These are phyloP conservation scores for Theretra japonica DNA, from an alignment of 2,888 invertebrate species.

Conservation along the genomic window DNA sequence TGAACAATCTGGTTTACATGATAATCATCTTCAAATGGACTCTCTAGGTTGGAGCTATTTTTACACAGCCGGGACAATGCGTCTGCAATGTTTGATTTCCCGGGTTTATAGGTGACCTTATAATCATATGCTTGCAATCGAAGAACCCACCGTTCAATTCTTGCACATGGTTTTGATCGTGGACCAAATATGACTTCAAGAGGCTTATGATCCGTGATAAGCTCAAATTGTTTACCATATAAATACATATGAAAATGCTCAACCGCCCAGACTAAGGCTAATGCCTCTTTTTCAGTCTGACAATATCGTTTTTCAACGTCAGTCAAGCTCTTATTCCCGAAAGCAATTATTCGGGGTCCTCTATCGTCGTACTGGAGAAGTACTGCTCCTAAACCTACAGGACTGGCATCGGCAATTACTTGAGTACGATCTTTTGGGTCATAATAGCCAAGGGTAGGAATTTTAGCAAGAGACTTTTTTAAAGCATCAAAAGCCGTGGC, in stretches of 20 bases:
- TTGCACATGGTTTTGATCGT: constrained; percentile 42
- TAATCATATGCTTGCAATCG: constrained; percentile 39
- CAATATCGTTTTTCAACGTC: background rate
- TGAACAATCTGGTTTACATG: background rate
- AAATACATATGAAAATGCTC: constrained; percentile 30
- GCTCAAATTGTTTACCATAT: constrained; percentile 35
- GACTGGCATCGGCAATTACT: background rate
- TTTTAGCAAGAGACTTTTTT: too few species aligned
- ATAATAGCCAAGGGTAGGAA: background rate
- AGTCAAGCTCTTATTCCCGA: background rate
- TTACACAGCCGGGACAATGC: background rate
- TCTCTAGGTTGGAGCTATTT: background rate
- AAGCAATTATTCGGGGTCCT: background rate
- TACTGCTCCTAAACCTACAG: background rate
- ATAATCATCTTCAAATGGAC: background rate
- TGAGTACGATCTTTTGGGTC: background rate
- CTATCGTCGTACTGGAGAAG: background rate
- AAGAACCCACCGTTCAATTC: constrained; percentile 42
- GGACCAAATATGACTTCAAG: constrained; percentile 38
- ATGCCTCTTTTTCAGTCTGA: constrained; percentile 7
- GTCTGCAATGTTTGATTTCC: background rate
- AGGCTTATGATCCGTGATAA: constrained; percentile 40
- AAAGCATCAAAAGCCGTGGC: background rate
- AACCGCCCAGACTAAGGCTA: background rate
- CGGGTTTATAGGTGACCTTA: background rate